A percentile compares a stretch with the other conserved stretches of the same genome.
phyloP scores from a whole-genome alignment of 1,140 invertebrate species.

The Myzus persicae region DNA sequence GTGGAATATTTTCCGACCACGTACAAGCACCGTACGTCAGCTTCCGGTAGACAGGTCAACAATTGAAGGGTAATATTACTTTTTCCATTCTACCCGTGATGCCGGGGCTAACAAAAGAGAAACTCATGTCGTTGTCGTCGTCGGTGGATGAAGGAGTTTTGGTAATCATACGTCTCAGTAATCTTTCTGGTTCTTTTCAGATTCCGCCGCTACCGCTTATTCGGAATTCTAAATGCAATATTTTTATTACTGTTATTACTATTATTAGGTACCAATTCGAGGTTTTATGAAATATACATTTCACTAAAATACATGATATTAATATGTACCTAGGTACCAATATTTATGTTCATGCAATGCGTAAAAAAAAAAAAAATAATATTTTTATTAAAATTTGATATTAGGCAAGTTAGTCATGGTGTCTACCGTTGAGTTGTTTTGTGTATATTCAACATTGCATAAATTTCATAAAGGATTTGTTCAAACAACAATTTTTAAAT shows the following conservation, averaged over 20 bases:
- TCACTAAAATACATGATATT: neutral
- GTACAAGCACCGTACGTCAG: constrained; percentile 21
- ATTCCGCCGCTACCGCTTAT: neutral
- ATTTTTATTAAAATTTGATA: too few relatives aligned
- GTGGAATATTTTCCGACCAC: constrained; percentile 28
- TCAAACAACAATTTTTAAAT: neutral
- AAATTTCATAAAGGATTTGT: neutral
- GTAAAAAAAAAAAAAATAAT: too few relatives aligned
- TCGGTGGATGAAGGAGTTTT: neutral
- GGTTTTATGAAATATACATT: neutral
- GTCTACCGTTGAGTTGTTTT: neutral
- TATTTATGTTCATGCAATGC: too few relatives aligned
- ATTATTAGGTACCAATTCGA: neutral
- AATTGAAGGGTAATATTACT: constrained; percentile 52
- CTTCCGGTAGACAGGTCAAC: constrained; percentile 42
- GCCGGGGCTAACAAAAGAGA: constrained; percentile 15
- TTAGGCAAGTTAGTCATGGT: too few relatives aligned
- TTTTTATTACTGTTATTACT: neutral
- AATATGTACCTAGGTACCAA: too few relatives aligned
- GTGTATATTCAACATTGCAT: neutral
- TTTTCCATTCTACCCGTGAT: neutral
- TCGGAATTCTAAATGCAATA: neutral
- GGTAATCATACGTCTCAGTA: constrained; percentile 56
- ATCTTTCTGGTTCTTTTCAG: constrained; percentile 6
- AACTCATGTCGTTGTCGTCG: neutral